Base-by-base conservation (phyloP, 2,797 vertebrate genomes). In the Phalloptychus januarius region DNA sequence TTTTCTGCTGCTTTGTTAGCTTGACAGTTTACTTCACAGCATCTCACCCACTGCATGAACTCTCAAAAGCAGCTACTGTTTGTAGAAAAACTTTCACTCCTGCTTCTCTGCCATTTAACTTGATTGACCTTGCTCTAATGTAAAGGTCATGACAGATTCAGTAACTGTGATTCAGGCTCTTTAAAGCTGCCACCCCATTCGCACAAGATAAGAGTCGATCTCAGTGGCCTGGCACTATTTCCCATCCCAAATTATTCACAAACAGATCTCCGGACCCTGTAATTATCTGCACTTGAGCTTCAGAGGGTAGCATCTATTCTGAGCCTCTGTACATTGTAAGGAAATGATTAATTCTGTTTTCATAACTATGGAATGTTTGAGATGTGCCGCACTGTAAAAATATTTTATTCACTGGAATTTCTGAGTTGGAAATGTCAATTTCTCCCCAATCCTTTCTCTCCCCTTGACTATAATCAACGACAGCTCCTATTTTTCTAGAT, bases 311-410 rank as follows among this genome's bases (percentile, higher is more conserved):
- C 83, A 82, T 75, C 83, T n/a, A 42, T 28, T 76, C 76, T 91
- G 88, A 94, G 94, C 91, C 91, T 92, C 89, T 87, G 81, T 88
- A 90, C 85, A 78, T 73, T 63, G 72, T 79, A 58, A 50, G 76
- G 71, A 88, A 89, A 92, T 91, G 86, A 93, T 93, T 93, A 91
- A 93, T 93, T 93, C 83, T 83, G 54, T 89, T 89, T 80, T 81
- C 28, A 86, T 81, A 89, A 78, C 81, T 54, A 65, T 84, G 84
- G 85, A 88, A 82, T 84, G 79, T 92, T 90, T 85, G 72, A 33
- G 71, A 33, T 45, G 13, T 54, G 42, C 75, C 65, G 70, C 42
- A 25, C 75, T 76, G 78, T 70, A 70, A 70, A 44, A 70, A 45
- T 44, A 70, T 77, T 84, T 83, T 77, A 78, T 82, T 83, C 72